Percentiles rank a stretch among this genome's conserved stretches.
Evolutionary conservation across 23 tunicate species (phyloP).

Genomic region (Phallusia fumigata): DNA sequence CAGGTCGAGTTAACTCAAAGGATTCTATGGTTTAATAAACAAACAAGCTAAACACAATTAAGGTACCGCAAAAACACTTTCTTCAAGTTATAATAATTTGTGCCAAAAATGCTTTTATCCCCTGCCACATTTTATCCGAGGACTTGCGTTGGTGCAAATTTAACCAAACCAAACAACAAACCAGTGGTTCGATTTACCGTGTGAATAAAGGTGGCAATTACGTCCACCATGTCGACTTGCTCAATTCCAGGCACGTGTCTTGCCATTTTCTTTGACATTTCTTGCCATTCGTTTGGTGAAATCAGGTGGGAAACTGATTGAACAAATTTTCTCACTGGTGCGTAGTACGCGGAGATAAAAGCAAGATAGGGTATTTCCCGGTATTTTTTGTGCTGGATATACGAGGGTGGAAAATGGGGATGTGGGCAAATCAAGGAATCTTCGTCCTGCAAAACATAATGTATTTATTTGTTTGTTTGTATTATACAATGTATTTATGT

Average conservation of each 20-base stretch:
- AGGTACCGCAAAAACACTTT: too few relatives aligned
- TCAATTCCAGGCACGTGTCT: conserved; percentile 62
- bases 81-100: too few relatives aligned
- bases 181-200: conserved; percentile 25
- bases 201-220: conserved; percentile 61
- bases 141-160: too few relatives aligned
- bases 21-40: too few relatives aligned
- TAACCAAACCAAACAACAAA: too few relatives aligned
- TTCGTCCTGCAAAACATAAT: not conserved
- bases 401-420: conserved; percentile 42
- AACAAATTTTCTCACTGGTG: conserved; percentile 49
- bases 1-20: too few relatives aligned
- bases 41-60: too few relatives aligned
- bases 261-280: conserved; percentile 20
- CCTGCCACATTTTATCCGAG: not conserved
- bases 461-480: too few relatives aligned
- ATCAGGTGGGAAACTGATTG: conserved; percentile 1
- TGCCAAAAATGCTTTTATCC: too few relatives aligned
- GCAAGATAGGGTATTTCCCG: conserved; percentile 52
- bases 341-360: conserved; percentile 49
- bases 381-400: conserved; percentile 28
- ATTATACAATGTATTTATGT: too few relatives aligned
- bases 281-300: conserved; percentile 40
- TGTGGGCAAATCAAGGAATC: not conserved
- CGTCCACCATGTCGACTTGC: conserved; percentile 65